phyloP scores from a whole-genome alignment of 2,113 vertebrate genomes.

The Cryptotis parvus region DNA sequence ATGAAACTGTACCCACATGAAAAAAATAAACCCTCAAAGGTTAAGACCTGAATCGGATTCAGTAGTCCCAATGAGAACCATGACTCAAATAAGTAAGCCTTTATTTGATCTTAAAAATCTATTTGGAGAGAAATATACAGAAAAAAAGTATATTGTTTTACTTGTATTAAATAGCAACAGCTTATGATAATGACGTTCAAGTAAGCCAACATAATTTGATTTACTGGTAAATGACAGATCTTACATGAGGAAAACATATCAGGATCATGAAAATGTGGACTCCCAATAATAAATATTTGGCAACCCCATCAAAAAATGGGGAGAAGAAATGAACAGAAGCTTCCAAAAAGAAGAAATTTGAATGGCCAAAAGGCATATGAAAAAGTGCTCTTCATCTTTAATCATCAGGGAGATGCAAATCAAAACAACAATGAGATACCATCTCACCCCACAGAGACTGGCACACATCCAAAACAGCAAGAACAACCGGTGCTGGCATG shows the following conservation, averaged over 20 bases:
- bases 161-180: conserved; percentile 29
- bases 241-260: not conserved
- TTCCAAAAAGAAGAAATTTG: too few species aligned
- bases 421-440: too few species aligned
- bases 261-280: not conserved
- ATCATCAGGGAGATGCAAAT: too few species aligned
- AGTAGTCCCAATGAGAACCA: not conserved
- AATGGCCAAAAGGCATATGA: too few species aligned
- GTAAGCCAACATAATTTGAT: not conserved
- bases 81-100: not conserved
- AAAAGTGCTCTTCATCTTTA: too few species aligned
- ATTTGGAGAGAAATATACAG: not conserved
- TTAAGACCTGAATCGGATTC: conserved; percentile 38
- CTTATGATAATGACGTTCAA: not conserved
- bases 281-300: not conserved
- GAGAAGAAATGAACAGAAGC: too few species aligned
- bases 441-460: too few species aligned
- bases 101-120: conserved; percentile 9
- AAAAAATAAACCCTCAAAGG: conserved; percentile 57
- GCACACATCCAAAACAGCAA: too few species aligned
- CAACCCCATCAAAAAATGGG: too few species aligned
- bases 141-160: not conserved
- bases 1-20: conserved; percentile 57
- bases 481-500: too few species aligned
- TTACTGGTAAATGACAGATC: not conserved